These are phyloP conservation scores for Camponotus vicinus DNA, from an alignment of 1,140 invertebrate species.

Conservation along the genomic window DNA sequence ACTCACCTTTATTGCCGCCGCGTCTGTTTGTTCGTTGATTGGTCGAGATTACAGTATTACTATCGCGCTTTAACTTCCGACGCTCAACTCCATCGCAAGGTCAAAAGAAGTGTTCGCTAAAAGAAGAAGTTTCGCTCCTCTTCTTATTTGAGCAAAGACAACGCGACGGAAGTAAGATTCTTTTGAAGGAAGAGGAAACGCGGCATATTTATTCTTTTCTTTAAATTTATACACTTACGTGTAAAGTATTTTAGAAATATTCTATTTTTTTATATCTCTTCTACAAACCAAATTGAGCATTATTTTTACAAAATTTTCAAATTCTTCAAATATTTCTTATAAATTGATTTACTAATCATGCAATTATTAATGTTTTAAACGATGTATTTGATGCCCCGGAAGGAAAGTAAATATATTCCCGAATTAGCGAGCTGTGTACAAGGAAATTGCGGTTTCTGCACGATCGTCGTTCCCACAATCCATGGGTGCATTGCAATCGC, in stretches of 20 bases:
- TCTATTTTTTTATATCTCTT: neutral
- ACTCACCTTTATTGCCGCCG: slow-evolving; percentile 82
- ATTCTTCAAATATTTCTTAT: neutral
- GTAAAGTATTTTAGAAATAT: neutral
- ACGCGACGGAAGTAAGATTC: neutral
- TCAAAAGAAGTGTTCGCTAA: slow-evolving; percentile 65
- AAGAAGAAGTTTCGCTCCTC: slow-evolving; percentile 22
- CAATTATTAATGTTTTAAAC: neutral
- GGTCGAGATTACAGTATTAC: slow-evolving; percentile 78
- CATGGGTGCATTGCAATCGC: slow-evolving; percentile 26
- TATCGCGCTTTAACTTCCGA: slow-evolving; percentile 73
- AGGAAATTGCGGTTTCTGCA: slow-evolving; percentile 77
- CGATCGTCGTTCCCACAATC: slow-evolving; percentile 64
- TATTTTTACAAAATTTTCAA: neutral
- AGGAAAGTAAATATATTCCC: slow-evolving; percentile 43
- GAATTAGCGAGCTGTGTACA: slow-evolving; percentile 4
- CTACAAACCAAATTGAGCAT: too few relatives aligned
- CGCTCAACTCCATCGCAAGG: slow-evolving; percentile 76
- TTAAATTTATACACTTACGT: neutral
- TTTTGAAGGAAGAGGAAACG: neutral
- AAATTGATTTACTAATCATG: neutral
- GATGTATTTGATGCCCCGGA: neutral
- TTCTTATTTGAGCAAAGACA: slow-evolving; percentile 34
- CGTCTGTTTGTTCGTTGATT: slow-evolving; percentile 84
- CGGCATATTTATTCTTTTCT: slow-evolving; percentile 1